Percentiles rank a stretch among this genome's conserved stretches.
phyloP scores from a whole-genome alignment of 2,797 vertebrate genomes.

The Eulemur coronatus region DNA sequence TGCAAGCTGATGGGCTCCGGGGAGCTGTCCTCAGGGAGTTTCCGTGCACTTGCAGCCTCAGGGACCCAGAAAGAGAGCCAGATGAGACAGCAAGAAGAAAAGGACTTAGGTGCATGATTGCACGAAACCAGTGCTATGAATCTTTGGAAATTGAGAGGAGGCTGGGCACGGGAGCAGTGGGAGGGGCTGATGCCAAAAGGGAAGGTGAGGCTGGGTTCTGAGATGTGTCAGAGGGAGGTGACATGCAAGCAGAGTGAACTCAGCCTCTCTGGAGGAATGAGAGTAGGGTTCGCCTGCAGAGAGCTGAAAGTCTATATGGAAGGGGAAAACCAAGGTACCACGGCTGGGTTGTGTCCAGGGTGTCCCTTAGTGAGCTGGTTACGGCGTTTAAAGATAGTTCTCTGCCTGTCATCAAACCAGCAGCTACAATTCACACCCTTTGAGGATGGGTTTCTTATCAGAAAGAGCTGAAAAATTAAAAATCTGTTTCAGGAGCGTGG shows the following conservation, averaged over 20 bases:
- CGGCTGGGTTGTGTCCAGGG: neutral
- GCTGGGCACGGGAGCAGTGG: rapidly evolving
- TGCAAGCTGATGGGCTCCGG: neutral
- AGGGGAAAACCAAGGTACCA: neutral
- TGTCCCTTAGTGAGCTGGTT: neutral
- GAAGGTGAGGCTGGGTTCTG: neutral
- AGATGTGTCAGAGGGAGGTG: neutral
- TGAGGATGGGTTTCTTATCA: neutral
- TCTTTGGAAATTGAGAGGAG: neutral
- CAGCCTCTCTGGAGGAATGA: no score
- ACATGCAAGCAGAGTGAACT: neutral
- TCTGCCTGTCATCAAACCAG: neutral
- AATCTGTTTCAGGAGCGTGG: neutral
- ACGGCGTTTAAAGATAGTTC: neutral
- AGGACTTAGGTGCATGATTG: rapidly evolving
- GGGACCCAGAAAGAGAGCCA: neutral
- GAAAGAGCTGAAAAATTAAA: neutral
- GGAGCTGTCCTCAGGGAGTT: neutral
- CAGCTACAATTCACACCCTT: neutral
- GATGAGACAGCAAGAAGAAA: neutral
- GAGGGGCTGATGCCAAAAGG: neutral
- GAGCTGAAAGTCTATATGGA: neutral
- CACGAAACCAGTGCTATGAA: neutral
- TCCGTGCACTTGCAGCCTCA: neutral
- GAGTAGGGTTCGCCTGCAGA: neutral